Percentiles rank a stretch among this genome's conserved stretches.
These are phyloP conservation scores for Silurus asotus DNA, from an alignment of 2,113 vertebrate genomes.

Conservation along the genomic window DNA sequence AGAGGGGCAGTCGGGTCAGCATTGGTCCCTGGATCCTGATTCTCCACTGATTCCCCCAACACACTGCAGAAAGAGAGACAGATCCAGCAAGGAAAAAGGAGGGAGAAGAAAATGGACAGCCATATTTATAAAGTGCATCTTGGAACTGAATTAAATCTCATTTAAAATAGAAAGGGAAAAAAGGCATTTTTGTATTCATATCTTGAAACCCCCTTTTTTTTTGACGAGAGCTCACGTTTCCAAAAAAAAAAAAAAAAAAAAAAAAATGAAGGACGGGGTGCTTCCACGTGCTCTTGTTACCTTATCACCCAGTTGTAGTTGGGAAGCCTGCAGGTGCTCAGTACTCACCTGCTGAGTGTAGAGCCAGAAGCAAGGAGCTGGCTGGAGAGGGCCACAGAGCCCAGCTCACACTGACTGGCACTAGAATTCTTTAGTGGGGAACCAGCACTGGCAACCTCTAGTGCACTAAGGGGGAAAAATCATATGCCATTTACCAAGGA, in stretches of 20 bases:
- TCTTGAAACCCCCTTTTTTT: background rate
- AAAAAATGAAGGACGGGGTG: conserved; percentile 25
- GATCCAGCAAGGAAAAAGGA: background rate
- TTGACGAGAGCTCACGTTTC: background rate
- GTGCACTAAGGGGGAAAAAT: conserved; percentile 85
- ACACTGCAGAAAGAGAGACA: conserved; percentile 52
- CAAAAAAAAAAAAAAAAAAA: conserved; percentile 35
- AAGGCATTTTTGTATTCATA: background rate
- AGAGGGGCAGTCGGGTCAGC: conserved; percentile 51
- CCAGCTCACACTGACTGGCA: conserved; percentile 84
- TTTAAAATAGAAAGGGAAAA: background rate
- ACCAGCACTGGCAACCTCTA: conserved; percentile 86
- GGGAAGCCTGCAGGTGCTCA: conserved; percentile 60
- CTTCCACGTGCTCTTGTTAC: background rate
- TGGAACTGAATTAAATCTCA: too few relatives aligned
- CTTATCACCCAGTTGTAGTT: conserved; percentile 23
- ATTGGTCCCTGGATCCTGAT: conserved; percentile 56
- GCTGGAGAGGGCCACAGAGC: conserved; percentile 77
- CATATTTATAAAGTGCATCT: background rate
- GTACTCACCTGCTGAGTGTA: conserved; percentile 83
- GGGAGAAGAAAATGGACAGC: background rate
- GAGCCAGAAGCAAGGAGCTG: conserved; percentile 82
- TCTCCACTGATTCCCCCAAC: conserved; percentile 59
- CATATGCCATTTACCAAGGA: conserved; percentile 76
- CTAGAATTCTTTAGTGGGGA: conserved; percentile 79